A percentile compares a stretch with the other conserved stretches of the same genome.
These are phyloP conservation scores for Myiagra hebetior DNA, from an alignment of 2,113 vertebrate genomes.

Conservation along the genomic window DNA sequence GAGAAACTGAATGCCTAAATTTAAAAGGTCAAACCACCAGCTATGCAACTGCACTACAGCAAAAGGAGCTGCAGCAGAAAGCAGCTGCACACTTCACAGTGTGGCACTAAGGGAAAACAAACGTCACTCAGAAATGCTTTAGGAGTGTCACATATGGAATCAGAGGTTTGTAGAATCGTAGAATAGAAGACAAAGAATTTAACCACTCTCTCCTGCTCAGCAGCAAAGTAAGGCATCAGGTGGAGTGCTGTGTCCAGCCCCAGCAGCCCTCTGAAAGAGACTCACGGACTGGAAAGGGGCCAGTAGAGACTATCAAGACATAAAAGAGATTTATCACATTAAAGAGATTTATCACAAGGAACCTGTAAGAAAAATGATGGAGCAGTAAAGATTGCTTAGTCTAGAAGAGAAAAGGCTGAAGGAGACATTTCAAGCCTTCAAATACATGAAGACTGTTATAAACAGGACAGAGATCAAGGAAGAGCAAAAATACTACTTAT, in stretches of 20 bases:
- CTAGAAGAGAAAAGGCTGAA: not conserved
- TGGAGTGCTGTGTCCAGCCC: not conserved
- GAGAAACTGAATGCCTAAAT: not conserved
- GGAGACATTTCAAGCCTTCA: not conserved
- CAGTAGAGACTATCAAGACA: not conserved
- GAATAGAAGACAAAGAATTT: not conserved
- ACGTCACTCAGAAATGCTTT: not conserved
- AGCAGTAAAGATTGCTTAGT: not conserved
- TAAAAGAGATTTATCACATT: not conserved
- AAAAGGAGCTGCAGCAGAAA: not conserved
- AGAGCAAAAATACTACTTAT: not conserved
- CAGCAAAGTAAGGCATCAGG: not conserved
- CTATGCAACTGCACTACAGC: not conserved
- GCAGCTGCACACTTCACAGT: not conserved
- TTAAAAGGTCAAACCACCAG: no score
- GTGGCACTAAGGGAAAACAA: not conserved
- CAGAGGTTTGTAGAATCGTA: not conserved
- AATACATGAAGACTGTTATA: not conserved
- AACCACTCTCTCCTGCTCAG: not conserved
- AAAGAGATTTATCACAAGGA: not conserved
- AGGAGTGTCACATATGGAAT: not conserved
- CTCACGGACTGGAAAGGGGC: not conserved
- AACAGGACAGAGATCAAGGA: not conserved
- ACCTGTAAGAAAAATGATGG: not conserved
- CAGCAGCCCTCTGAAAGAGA: not conserved